Evolutionary conservation across 35 echinoderm and acorn worm species (phyloP).

Genomic region (Patiria miniata): DNA sequence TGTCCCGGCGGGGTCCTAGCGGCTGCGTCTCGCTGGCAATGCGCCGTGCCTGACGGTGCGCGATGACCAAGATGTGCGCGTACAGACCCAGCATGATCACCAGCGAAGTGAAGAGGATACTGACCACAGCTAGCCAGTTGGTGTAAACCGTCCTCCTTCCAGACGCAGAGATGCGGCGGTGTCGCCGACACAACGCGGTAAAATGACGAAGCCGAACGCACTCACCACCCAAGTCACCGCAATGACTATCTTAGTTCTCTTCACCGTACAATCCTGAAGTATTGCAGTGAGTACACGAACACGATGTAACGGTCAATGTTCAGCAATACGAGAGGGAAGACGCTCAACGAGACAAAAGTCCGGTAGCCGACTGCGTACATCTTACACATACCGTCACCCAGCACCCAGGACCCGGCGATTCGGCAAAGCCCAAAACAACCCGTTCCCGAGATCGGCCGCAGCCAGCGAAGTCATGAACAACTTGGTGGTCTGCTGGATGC

Average conservation of each 20-base stretch:
- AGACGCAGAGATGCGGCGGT: not conserved
- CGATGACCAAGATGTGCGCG: not conserved
- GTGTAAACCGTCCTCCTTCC: not conserved
- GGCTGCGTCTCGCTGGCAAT: not conserved
- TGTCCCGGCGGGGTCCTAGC: not conserved
- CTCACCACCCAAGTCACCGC: not conserved
- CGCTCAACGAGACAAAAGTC: not conserved
- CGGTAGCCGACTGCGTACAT: not conserved
- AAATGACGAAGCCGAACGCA: not conserved
- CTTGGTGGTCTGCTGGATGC: conserved; percentile 4
- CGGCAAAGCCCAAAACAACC: not conserved
- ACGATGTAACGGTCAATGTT: conserved; percentile 4
- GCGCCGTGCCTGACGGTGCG: not conserved
- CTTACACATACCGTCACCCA: not conserved
- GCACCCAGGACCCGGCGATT: not conserved
- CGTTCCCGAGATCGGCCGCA: not conserved
- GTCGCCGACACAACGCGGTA: no score
- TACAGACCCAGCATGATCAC: not conserved
- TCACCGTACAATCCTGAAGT: not conserved
- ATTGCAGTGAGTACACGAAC: not conserved
- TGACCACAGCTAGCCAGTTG: not conserved
- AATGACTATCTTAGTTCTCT: not conserved
- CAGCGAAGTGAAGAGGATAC: not conserved
- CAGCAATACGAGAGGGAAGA: not conserved
- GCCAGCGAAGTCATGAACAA: not conserved